Percentiles rank a stretch among this genome's conserved stretches.
Conservation (phyloP, 2,797 vertebrate genomes). For the Chelon labrosus region DNA sequence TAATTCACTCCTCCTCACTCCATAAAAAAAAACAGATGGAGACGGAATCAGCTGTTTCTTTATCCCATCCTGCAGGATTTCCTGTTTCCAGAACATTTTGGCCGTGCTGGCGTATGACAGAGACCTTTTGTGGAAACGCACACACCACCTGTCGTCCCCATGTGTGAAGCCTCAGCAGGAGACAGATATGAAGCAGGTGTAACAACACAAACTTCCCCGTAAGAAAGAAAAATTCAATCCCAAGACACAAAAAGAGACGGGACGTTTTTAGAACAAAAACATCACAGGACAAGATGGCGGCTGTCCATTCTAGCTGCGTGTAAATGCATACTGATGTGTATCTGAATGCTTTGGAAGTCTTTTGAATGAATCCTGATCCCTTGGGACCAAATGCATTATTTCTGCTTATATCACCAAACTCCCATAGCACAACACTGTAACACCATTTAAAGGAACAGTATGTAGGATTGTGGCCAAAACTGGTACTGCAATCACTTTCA, state of each 20-base stretch:
- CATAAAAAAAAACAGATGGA: conserved; percentile 71
- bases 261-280: conserved; percentile 28
- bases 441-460: too few species aligned
- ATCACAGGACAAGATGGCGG: conserved; percentile 34
- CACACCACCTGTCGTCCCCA: conserved; percentile 60
- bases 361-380: conserved; percentile 51
- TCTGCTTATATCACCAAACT: conserved; percentile 15
- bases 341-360: conserved; percentile 46
- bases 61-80: conserved; percentile 73
- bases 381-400: conserved; percentile 35
- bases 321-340: conserved; percentile 38
- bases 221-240: conserved; percentile 31
- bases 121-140: conserved; percentile 51
- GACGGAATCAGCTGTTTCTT: conserved; percentile 74
- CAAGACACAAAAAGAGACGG: conserved; percentile 27
- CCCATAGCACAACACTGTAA: conserved; percentile 26
- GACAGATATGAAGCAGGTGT: conserved; percentile 72
- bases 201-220: conserved; percentile 39
- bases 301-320: conserved; percentile 32
- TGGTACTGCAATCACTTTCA: too few species aligned
- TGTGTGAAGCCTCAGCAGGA: conserved; percentile 44
- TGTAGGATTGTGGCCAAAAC: too few species aligned
- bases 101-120: conserved; percentile 52
- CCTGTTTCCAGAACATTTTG: conserved; percentile 71
- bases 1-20: conserved; percentile 60